These are phyloP conservation scores for Takifugu bimaculatus DNA, from an alignment of 2,113 vertebrate genomes.

Conservation along the genomic window DNA sequence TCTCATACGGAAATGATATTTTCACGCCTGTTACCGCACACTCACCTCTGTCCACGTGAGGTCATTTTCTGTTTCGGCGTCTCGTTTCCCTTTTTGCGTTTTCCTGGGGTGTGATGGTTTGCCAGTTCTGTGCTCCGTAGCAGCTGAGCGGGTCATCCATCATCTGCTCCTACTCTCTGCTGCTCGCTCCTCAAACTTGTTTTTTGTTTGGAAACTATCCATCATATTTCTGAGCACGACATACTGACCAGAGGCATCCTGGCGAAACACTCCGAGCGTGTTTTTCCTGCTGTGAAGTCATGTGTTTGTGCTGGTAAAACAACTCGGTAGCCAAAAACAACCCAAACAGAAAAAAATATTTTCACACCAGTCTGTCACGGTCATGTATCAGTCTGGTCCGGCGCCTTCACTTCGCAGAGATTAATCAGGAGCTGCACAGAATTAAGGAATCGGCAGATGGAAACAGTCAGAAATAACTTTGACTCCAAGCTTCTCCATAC, in stretches of 20 bases:
- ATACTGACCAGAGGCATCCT: slow-evolving; percentile 8
- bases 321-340: background rate
- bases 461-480: too few relatives aligned
- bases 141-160: slow-evolving; percentile 53
- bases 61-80: slow-evolving; percentile 13
- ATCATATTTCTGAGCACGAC: slow-evolving; percentile 52
- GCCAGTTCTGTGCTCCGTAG: slow-evolving; percentile 18
- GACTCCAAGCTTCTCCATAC: too few relatives aligned
- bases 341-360: slow-evolving; percentile 5
- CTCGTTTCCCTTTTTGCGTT: slow-evolving; percentile 11
- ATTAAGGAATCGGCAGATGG: too few relatives aligned
- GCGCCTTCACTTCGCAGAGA: too few relatives aligned
- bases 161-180: slow-evolving; percentile 37
- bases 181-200: slow-evolving; percentile 52
- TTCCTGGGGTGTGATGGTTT: slow-evolving; percentile 14
- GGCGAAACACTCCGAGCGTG: background rate
- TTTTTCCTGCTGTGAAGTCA: slow-evolving; percentile 13
- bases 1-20: slow-evolving; percentile 40
- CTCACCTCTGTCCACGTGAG: slow-evolving; percentile 37
- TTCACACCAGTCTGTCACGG: too few relatives aligned
- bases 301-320: slow-evolving; percentile 15
- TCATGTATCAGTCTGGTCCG: too few relatives aligned
- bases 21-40: slow-evolving; percentile 25
- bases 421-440: too few relatives aligned
- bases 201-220: slow-evolving; percentile 69